Conservation (phyloP, 1,140 invertebrate species). For the Eurosta solidaginis region DNA sequence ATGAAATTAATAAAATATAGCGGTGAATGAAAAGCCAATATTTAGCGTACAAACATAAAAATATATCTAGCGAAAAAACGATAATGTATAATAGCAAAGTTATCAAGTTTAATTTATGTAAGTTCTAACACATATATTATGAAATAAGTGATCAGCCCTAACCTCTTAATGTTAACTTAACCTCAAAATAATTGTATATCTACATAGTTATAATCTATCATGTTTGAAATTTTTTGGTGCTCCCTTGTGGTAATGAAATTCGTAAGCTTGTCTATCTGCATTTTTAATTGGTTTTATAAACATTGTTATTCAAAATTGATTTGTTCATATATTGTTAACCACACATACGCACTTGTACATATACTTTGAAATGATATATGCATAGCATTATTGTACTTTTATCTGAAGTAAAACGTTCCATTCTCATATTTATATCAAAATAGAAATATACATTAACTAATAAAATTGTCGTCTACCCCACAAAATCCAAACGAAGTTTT, state of each 20-base stretch:
- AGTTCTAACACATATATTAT: background rate
- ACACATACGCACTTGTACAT: background rate
- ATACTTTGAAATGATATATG: background rate
- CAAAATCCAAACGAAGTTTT: constrained; percentile 29
- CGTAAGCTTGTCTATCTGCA: background rate
- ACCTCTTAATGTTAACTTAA: too few relatives aligned
- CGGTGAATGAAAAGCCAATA: background rate
- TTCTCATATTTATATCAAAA: background rate
- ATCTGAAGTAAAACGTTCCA: background rate
- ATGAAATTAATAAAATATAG: background rate
- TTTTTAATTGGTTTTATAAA: background rate
- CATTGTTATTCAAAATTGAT: background rate
- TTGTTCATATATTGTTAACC: background rate
- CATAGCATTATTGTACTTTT: background rate
- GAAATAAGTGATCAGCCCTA: background rate
- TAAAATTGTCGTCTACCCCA: constrained; percentile 29
- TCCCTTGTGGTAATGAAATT: background rate
- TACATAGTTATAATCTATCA: background rate
- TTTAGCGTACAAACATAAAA: background rate
- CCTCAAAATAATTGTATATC: too few relatives aligned
- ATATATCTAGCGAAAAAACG: too few relatives aligned
- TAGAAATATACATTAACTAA: background rate
- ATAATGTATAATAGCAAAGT: background rate
- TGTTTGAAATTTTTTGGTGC: background rate
- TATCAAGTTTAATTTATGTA: background rate